A percentile compares a stretch with the other conserved stretches of the same genome.
Evolutionary conservation across 2,797 vertebrate species (phyloP).

Genomic region (Phataginus tricuspis): DNA sequence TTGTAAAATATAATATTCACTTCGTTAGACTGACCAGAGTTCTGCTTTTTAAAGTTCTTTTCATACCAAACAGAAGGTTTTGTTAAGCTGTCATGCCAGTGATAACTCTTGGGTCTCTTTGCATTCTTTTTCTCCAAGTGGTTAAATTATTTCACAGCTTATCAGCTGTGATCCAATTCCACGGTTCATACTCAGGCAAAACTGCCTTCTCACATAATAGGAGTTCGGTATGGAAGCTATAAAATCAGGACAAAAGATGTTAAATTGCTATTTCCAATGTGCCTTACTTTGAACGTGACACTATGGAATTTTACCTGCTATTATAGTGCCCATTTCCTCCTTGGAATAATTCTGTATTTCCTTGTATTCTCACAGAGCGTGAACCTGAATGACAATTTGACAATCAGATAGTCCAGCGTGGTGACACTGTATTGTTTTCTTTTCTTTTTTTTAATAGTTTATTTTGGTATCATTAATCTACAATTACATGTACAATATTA

Average conservation of each 20-base stretch:
- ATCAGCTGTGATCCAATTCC: conserved; percentile 59
- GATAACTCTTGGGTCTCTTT: conserved; percentile 42
- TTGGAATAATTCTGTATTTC: conserved; percentile 27
- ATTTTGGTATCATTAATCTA: too few species aligned
- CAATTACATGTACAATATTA: too few species aligned
- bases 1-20: conserved; percentile 49
- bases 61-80: conserved; percentile 50
- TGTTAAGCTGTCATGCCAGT: conserved; percentile 50
- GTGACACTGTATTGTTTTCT: neutral
- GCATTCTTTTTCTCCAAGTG: conserved; percentile 48
- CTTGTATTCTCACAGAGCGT: conserved; percentile 28
- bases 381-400: neutral
- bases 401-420: neutral
- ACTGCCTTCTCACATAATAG: conserved; percentile 44
- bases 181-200: conserved; percentile 47
- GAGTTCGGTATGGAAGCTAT: neutral
- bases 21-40: conserved; percentile 30
- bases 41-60: conserved; percentile 68
- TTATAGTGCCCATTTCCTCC: neutral
- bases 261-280: conserved; percentile 35
- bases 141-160: conserved; percentile 71
- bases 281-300: conserved; percentile 41
- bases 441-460: too few species aligned
- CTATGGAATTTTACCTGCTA: neutral
- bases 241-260: conserved; percentile 38